phyloP scores from a whole-genome alignment of 2,888 invertebrate species.

The Brachyptera risi region DNA sequence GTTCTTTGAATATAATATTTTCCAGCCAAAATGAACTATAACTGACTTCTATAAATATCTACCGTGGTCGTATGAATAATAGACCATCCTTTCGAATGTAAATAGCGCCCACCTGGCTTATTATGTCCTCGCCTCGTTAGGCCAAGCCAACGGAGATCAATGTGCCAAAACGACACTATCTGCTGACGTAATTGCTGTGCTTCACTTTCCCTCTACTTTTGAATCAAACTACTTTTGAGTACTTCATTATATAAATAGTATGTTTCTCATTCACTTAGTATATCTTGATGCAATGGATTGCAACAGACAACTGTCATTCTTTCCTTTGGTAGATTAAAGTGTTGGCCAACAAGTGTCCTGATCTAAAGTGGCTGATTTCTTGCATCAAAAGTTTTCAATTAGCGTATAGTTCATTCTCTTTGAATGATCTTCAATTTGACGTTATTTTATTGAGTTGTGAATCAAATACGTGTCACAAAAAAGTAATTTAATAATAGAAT shows the following conservation, averaged over 20 bases:
- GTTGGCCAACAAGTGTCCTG: too few species aligned
- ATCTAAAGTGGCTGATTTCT: too few species aligned
- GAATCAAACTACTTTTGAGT: background rate
- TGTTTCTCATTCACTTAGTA: too few species aligned
- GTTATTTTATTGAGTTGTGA: too few species aligned
- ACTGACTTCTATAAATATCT: slow-evolving; percentile 8
- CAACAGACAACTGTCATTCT: too few species aligned
- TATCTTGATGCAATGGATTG: too few species aligned
- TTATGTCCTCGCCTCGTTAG: background rate
- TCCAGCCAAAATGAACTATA: slow-evolving; percentile 3
- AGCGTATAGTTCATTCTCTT: too few species aligned
- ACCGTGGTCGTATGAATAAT: slow-evolving; percentile 1
- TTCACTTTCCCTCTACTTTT: background rate
- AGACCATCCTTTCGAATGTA: background rate
- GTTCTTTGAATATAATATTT: background rate
- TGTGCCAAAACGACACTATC: background rate
- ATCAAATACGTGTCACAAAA: too few species aligned
- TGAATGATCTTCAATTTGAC: too few species aligned
- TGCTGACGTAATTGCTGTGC: background rate
- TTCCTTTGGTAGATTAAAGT: too few species aligned
- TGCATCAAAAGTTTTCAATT: too few species aligned
- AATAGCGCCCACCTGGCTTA: slow-evolving; percentile 6
- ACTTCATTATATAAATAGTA: background rate
- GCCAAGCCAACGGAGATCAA: background rate
- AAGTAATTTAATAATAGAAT: too few species aligned